Evolutionary conservation across 2,113 vertebrate genomes (phyloP), one percentile per base, ranked within the genome.

Genomic region (Barbus barbus): DNA sequence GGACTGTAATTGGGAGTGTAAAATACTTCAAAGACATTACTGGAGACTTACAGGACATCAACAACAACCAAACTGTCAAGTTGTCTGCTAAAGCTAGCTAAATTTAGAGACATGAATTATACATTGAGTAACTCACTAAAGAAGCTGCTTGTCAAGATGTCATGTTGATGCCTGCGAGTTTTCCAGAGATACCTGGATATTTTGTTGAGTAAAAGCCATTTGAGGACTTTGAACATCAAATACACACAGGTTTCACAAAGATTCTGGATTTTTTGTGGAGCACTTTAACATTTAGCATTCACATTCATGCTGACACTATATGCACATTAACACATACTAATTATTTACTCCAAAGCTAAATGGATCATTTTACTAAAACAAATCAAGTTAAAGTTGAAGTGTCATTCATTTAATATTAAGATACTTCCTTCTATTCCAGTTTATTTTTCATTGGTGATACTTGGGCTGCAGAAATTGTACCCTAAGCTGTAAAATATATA

Each of bases 151-250:
- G 31, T 60, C 53, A 60, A 78, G 13, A 38, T 60, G 72, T 33
- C 44, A 51, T 51, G 73, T 53, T 31, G 28, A 76, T 76, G 28
- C 44, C 14, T 74, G n/a, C 2, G 14, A 7, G 72, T 14, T 76
- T 76, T 58, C 3, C 5, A 78, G 31, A 24, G 22, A n/a, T 11
- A 77, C 11, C 48, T 12, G n/a, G 3, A 77, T 20, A 44, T 58
- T 18, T 78, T 14, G 13, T 38, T 7, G 11, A 38, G 31, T 38
- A 78, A 78, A 77, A 58, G 75, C 12, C 31, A 3, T 77, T 56
- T 58, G 28, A 38, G 75, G 51, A 60, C 75, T 78, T 78, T 78
- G 51, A 58, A 78, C 51, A 58, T 58, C 53, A 28, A 20, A 24
- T 33, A 2, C 73, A 2, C 73, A n/a, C 26, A 53, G 9, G 28